Conservation (phyloP, 2,113 vertebrate genomes). For the human (Homo sapiens) region GRCh38 chr5:167051001-167051500, state of each 20-base stretch:
- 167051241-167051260: slow-evolving; percentile 78
- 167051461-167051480: background rate
- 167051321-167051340: slow-evolving; percentile 75
- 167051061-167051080: slow-evolving; percentile 3
- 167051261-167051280: slow-evolving; percentile 71
- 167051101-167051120: slow-evolving; percentile 14
- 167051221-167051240: slow-evolving; percentile 61
- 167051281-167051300: slow-evolving; percentile 77
- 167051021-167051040: background rate
- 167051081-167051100: slow-evolving; percentile 57
- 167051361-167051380: slow-evolving; percentile 77
- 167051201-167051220: background rate
- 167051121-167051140: background rate
- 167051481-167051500: background rate
- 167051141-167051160: slow-evolving; percentile 37
- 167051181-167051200: slow-evolving; percentile 69
- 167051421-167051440: background rate
- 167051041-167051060: background rate
- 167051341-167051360: slow-evolving; percentile 67
- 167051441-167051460: background rate
- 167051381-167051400: slow-evolving; percentile 71
- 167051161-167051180: slow-evolving; percentile 60
- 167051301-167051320: slow-evolving; percentile 73
- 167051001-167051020: background rate
- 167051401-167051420: slow-evolving; percentile 68